phyloP scores from a whole-genome alignment of 2,113 vertebrate genomes.

The Clinocottus analis region DNA sequence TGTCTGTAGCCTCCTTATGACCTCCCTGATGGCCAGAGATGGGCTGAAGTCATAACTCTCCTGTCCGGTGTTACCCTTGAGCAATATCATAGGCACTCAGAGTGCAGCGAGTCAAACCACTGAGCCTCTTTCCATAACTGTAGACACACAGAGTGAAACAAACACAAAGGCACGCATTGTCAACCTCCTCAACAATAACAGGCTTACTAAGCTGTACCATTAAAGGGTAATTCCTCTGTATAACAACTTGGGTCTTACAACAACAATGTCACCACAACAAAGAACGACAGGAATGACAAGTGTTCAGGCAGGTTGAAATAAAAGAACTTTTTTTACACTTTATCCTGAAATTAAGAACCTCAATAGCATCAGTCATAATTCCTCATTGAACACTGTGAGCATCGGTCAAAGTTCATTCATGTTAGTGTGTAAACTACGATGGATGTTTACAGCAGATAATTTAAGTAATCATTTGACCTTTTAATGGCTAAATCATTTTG shows the following conservation, averaged over 20 bases:
- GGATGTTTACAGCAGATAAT: background rate
- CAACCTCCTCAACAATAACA: background rate
- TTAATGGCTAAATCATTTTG: background rate
- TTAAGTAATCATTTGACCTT: background rate
- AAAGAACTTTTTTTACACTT: background rate
- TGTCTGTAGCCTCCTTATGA: constrained; percentile 65
- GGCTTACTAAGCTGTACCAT: constrained; percentile 1
- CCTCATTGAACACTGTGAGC: background rate
- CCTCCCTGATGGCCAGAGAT: constrained; percentile 75
- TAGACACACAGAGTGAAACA: constrained; percentile 36
- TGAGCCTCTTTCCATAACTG: constrained; percentile 45
- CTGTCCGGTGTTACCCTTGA: constrained; percentile 80
- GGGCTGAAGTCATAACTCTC: constrained; percentile 80
- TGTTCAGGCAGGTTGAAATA: background rate
- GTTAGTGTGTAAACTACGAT: background rate
- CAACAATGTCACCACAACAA: background rate
- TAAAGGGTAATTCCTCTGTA: background rate
- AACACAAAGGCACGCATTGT: constrained; percentile 16
- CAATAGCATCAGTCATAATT: background rate
- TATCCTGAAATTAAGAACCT: background rate
- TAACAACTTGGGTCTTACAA: background rate
- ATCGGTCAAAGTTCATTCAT: background rate
- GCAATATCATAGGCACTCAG: constrained; percentile 74
- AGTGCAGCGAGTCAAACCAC: constrained; percentile 70
- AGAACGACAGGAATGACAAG: background rate